phyloP scores from a whole-genome alignment of 2,888 invertebrate genomes.

The Platycheirus albimanus region DNA sequence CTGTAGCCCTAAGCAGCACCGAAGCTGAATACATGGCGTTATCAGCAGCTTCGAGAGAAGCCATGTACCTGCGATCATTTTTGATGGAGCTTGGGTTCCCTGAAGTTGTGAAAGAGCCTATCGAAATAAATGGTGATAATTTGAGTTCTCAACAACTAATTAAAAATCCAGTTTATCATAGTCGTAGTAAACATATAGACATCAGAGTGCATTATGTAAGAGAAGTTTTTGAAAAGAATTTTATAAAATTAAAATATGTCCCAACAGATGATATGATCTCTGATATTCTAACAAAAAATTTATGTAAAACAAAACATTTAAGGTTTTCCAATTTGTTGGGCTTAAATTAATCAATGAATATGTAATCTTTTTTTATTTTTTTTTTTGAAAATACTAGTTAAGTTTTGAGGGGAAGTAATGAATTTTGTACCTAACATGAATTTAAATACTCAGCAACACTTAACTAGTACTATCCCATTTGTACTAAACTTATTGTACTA shows the following conservation, averaged over 20 bases:
- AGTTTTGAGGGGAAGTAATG: conserved; percentile 3
- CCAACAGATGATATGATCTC: conserved; percentile 22
- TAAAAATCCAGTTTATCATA: too few species aligned
- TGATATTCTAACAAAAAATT: conserved; percentile 40
- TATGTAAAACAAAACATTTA: conserved; percentile 22
- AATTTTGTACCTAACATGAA: too few species aligned
- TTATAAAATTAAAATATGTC: conserved; percentile 18
- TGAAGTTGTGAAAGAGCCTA: background rate
- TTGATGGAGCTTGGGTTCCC: conserved; percentile 29
- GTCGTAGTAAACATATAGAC: too few species aligned
- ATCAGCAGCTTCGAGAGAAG: conserved; percentile 51
- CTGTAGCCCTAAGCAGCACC: conserved; percentile 47
- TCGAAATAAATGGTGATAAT: conserved; percentile 18
- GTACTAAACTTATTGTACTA: background rate
- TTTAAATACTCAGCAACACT: too few species aligned
- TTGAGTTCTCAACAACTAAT: too few species aligned
- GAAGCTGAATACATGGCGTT: conserved; percentile 55
- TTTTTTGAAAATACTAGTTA: background rate
- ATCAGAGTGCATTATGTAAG: too few species aligned
- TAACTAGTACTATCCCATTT: background rate
- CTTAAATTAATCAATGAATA: background rate
- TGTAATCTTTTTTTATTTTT: background rate
- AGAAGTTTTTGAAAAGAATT: conserved; percentile 1
- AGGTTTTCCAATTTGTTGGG: conserved; percentile 32
- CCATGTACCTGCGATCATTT: conserved; percentile 42